These are phyloP conservation scores for Phalacrocorax carbo DNA, from an alignment of 2,113 vertebrate species.

Conservation along the genomic window DNA sequence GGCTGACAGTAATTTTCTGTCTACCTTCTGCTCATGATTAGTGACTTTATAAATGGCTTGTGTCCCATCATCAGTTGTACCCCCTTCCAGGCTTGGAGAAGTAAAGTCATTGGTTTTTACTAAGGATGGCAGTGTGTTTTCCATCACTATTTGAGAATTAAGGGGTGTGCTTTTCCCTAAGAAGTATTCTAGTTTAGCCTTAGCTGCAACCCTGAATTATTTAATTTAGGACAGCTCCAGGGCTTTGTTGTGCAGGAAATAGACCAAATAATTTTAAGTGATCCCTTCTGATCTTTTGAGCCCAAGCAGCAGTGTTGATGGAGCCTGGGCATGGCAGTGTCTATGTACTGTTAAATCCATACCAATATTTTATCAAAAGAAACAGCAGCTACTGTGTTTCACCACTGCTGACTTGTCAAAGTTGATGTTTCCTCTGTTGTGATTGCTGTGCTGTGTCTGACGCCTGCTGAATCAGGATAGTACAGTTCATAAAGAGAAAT, in stretches of 20 bases:
- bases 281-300: constrained; percentile 9
- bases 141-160: not conserved
- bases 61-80: not conserved
- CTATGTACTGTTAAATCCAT: not conserved
- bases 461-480: not conserved
- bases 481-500: constrained; percentile 25
- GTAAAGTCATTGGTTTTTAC: not conserved
- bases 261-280: not conserved
- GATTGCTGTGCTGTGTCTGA: constrained; percentile 18
- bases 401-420: constrained; percentile 4
- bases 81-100: not conserved
- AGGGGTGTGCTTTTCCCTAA: not conserved
- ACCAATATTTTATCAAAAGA: not conserved
- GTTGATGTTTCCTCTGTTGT: constrained; percentile 13
- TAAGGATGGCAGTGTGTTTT: not conserved
- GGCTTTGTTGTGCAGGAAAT: not conserved
- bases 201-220: not conserved
- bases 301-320: not conserved
- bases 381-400: constrained; percentile 4
- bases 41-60: not conserved
- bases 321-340: not conserved
- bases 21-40: not conserved
- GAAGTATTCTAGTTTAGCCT: not conserved
- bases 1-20: not conserved
- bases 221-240: not conserved